Evolutionary conservation across 2,888 invertebrate species (phyloP).

Genomic region (Arrhopalites spinosus): DNA sequence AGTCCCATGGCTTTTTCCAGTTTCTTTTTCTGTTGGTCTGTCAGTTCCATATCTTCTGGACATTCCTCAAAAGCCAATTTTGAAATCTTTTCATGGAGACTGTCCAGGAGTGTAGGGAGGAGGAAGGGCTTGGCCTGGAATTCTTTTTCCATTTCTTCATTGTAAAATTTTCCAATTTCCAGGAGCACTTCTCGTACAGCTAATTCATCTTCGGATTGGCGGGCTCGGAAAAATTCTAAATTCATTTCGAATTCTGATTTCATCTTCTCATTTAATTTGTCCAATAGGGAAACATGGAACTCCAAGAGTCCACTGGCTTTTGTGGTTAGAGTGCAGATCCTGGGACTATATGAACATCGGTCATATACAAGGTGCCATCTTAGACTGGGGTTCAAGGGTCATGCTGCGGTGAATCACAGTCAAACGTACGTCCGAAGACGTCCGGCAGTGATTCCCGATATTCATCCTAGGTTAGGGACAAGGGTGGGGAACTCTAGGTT

Average conservation of each 20-base stretch:
- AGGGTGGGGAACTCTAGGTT: not conserved
- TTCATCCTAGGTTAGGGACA: not conserved
- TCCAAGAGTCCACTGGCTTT: not conserved
- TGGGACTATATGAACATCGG: too few species aligned
- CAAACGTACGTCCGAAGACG: not conserved
- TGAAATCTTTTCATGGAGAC: not conserved
- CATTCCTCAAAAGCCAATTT: not conserved
- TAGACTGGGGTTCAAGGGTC: not conserved
- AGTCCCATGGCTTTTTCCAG: slow-evolving; percentile 8
- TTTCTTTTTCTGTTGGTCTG: slow-evolving; percentile 17
- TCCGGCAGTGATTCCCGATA: not conserved
- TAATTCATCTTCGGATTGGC: not conserved
- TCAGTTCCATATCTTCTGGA: slow-evolving; percentile 5
- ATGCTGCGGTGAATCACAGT: not conserved
- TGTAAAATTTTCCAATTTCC: slow-evolving; percentile 11
- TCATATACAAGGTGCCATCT: not conserved
- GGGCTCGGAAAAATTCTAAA: not conserved
- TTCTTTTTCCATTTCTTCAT: slow-evolving; percentile 20
- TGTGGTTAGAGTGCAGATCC: too few species aligned
- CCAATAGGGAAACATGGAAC: not conserved
- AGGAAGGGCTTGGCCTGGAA: not conserved
- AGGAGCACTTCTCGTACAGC: not conserved
- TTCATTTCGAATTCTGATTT: not conserved
- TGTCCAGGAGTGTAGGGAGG: not conserved
- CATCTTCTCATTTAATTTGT: not conserved